A percentile compares a stretch with the other conserved stretches of the same genome.
Evolutionary conservation across 2,888 invertebrate species (phyloP).

Genomic region (Baccha elongata): DNA sequence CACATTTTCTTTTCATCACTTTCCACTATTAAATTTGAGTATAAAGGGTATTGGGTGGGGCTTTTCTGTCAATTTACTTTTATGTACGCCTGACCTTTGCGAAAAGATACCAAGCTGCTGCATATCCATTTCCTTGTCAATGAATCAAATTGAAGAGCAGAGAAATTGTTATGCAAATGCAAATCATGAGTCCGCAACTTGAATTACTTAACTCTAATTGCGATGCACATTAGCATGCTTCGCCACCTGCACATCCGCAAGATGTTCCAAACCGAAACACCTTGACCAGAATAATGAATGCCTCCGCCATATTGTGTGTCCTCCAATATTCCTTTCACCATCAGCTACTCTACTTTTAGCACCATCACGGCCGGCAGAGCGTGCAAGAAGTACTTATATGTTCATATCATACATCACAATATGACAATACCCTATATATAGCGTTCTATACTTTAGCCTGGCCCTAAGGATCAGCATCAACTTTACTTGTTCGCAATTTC

Average conservation of each 20-base stretch:
- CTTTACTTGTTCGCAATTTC: constrained; percentile 65
- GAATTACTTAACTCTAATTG: constrained; percentile 70
- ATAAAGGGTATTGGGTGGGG: no score
- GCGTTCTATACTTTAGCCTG: constrained; percentile 29
- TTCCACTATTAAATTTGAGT: no score
- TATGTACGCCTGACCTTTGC: neutral
- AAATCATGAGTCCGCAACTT: constrained; percentile 50
- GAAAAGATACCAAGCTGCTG: neutral
- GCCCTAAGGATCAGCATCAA: constrained; percentile 56
- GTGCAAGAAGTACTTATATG: neutral
- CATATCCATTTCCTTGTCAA: constrained; percentile 47
- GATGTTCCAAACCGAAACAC: constrained; percentile 63
- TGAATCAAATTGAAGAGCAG: constrained; percentile 58
- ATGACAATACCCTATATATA: constrained; percentile 8
- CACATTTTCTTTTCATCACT: no score
- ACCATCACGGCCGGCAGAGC: neutral
- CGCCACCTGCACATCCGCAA: constrained; percentile 70
- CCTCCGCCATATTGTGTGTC: constrained; percentile 26
- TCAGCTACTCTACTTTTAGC: no score
- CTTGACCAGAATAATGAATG: constrained; percentile 70
- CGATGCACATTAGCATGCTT: constrained; percentile 69
- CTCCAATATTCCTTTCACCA: constrained; percentile 2
- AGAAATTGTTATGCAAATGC: constrained; percentile 69
- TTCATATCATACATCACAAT: constrained; percentile 15
- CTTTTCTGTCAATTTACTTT: neutral